These are phyloP conservation scores for Barnardius zonarius DNA, from an alignment of 2,113 vertebrate genomes.

Conservation along the genomic window DNA sequence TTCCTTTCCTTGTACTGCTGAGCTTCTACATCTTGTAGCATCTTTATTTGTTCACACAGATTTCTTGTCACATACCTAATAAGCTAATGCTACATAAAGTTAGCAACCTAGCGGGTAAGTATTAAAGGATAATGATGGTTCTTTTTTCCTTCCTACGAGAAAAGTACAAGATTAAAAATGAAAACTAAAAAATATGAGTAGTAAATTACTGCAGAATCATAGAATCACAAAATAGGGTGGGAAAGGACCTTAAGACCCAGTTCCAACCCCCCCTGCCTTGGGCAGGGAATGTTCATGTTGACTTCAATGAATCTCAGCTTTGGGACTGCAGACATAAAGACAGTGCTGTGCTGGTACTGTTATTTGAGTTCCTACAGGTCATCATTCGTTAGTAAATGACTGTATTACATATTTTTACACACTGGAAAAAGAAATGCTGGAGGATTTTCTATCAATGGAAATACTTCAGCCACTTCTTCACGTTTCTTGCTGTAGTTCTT, in stretches of 20 bases:
- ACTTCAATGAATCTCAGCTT: neutral
- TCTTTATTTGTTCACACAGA: neutral
- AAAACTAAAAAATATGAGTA: neutral
- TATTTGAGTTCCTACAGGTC: neutral
- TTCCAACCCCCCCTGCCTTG: neutral
- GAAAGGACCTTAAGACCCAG: neutral
- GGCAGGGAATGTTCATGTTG: neutral
- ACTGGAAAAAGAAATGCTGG: neutral
- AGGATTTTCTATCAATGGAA: neutral
- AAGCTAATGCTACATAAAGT: neutral
- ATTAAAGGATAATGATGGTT: neutral
- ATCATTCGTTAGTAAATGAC: neutral
- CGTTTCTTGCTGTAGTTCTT: neutral
- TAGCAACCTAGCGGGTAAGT: neutral
- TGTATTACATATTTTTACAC: neutral
- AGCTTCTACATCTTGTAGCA: neutral
- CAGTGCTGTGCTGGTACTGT: neutral
- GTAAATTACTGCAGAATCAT: neutral
- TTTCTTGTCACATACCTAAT: neutral
- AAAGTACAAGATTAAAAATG: neutral
- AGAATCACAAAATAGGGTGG: neutral
- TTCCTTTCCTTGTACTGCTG: neutral
- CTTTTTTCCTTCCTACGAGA: neutral
- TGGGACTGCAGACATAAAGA: neutral
- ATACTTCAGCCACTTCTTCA: neutral